Evolutionary conservation across 2,888 invertebrate species (phyloP).

Genomic region (Xanthia togata): DNA sequence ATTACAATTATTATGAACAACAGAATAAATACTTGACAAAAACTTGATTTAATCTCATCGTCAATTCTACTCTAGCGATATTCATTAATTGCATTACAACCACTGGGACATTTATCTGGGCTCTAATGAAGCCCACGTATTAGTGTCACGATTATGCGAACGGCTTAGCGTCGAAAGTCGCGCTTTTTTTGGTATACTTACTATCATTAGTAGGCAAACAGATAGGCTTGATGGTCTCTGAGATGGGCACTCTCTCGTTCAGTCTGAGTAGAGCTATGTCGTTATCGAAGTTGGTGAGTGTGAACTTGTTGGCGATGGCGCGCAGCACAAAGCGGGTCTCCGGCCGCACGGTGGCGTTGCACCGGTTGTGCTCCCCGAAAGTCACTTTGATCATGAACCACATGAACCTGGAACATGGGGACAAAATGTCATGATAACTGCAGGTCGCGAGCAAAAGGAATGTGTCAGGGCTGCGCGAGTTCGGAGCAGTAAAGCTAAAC

Average conservation of each 20-base stretch:
- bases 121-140: background rate
- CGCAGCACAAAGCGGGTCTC: slow-evolving; percentile 95
- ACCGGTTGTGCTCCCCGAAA: slow-evolving; percentile 96
- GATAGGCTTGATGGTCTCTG: slow-evolving; percentile 94
- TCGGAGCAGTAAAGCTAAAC: background rate
- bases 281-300: slow-evolving; percentile 96
- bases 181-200: slow-evolving; percentile 73
- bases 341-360: slow-evolving; percentile 92
- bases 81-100: background rate
- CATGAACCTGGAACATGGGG: slow-evolving; percentile 92
- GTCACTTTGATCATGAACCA: slow-evolving; percentile 98
- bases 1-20: no score
- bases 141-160: background rate
- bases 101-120: background rate
- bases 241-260: slow-evolving; percentile 95
- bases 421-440: no score
- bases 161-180: background rate
- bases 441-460: background rate
- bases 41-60: no score
- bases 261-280: slow-evolving; percentile 95
- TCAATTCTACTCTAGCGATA: background rate
- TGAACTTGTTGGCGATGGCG: slow-evolving; percentile 95
- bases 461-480: background rate
- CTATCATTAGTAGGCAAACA: slow-evolving; percentile 93
- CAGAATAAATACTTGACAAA: no score